A percentile compares a stretch with the other conserved stretches of the same genome.
Evolutionary conservation across 2,113 vertebrate species (phyloP).

Genomic region (Acanthochromis polyacanthus): DNA sequence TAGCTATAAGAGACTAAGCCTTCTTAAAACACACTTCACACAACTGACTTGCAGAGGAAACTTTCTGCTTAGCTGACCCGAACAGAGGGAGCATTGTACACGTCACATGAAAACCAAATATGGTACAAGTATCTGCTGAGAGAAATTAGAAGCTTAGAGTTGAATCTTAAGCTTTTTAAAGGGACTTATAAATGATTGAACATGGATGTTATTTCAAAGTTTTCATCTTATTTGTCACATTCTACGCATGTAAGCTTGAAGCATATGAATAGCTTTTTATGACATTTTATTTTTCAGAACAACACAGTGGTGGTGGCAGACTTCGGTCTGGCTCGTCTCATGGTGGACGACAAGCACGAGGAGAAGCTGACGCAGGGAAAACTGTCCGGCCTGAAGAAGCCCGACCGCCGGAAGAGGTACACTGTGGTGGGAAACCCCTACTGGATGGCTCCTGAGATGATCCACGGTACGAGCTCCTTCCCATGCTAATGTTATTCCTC

Average conservation of each 20-base stretch:
- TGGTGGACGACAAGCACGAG: conserved; percentile 93
- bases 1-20: conserved; percentile 17
- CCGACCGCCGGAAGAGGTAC: conserved; percentile 95
- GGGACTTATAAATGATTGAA: neutral
- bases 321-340: conserved; percentile 94
- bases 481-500: neutral
- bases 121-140: neutral
- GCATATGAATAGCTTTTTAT: neutral
- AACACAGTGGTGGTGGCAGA: conserved; percentile 95
- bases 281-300: conserved; percentile 49
- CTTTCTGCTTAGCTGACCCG: neutral
- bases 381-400: conserved; percentile 89
- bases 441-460: conserved; percentile 99
- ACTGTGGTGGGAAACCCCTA: conserved; percentile 98
- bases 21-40: conserved; percentile 26
- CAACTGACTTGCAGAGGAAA: neutral
- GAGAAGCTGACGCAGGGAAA: conserved; percentile 83
- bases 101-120: conserved; percentile 28
- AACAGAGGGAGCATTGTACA: conserved; percentile 26
- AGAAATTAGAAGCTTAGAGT: neutral
- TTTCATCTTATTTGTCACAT: neutral
- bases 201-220: neutral
- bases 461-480: conserved; percentile 89
- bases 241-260: neutral
- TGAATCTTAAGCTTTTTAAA: neutral